phyloP scores from a whole-genome alignment of 2,113 vertebrate species.

The Cyanoderma ruficeps region DNA sequence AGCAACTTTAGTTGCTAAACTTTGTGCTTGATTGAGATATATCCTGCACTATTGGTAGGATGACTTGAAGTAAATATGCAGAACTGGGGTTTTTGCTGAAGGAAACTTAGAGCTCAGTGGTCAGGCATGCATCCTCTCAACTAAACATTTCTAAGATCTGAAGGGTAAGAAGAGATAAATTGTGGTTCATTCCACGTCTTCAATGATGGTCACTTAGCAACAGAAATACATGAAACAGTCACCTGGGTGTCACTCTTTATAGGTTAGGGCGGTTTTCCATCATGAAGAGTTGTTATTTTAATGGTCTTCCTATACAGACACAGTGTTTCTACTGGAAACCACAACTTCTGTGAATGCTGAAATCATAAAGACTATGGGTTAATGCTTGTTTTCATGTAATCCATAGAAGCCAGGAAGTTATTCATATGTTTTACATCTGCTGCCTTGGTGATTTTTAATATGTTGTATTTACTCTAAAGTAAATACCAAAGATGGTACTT shows the following conservation, averaged over 20 bases:
- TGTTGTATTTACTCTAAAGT: neutral
- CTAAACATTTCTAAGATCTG: neutral
- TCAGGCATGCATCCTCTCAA: neutral
- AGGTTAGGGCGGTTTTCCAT: neutral
- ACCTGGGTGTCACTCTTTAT: neutral
- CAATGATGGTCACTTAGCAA: neutral
- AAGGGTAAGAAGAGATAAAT: neutral
- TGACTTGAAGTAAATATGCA: neutral
- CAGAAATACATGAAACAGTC: neutral
- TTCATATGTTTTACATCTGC: neutral
- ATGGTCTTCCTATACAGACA: neutral
- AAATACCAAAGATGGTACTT: neutral
- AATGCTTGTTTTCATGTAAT: neutral
- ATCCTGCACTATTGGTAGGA: neutral
- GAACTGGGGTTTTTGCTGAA: neutral
- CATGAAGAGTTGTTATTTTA: neutral
- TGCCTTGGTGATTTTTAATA: neutral
- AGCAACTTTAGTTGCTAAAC: neutral
- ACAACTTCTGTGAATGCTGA: neutral
- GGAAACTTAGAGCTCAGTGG: neutral
- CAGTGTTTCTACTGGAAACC: neutral
- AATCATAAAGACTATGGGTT: neutral
- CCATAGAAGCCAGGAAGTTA: neutral
- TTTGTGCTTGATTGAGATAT: neutral
- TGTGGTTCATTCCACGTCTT: neutral